These are phyloP conservation scores for Ommatoiulus sabulosus DNA, from an alignment of 2,888 invertebrate genomes.

Conservation along the genomic window DNA sequence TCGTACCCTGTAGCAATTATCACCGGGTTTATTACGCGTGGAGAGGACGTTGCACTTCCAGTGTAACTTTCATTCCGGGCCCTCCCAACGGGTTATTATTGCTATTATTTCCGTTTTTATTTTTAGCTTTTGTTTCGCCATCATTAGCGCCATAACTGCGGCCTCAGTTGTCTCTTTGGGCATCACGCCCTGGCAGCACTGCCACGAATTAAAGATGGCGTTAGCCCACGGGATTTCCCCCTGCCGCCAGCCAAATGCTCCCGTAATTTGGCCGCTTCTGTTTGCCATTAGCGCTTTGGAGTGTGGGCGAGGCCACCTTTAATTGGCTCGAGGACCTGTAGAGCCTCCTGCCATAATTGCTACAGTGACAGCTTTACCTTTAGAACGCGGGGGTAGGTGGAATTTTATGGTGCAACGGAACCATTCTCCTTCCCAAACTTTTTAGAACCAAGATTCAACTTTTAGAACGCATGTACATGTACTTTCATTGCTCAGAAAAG, in stretches of 20 bases:
- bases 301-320: background rate
- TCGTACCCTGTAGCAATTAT: background rate
- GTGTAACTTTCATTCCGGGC: background rate
- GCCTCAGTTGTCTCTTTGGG: background rate
- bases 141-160: background rate
- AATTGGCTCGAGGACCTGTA: background rate
- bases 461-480: too few relatives aligned
- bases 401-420: too few relatives aligned
- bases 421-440: too few relatives aligned
- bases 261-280: background rate
- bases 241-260: background rate
- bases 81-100: background rate
- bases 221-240: background rate
- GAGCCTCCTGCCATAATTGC: background rate
- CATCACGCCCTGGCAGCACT: background rate
- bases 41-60: background rate
- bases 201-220: background rate
- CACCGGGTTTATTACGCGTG: background rate
- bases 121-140: background rate
- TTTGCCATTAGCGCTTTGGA: background rate
- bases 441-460: too few relatives aligned
- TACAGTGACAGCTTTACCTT: background rate
- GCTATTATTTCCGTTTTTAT: background rate
- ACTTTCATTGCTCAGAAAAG: too few relatives aligned
- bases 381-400: background rate